phyloP scores from a whole-genome alignment of 2,113 vertebrate genomes.

The Dicaeum eximium region DNA sequence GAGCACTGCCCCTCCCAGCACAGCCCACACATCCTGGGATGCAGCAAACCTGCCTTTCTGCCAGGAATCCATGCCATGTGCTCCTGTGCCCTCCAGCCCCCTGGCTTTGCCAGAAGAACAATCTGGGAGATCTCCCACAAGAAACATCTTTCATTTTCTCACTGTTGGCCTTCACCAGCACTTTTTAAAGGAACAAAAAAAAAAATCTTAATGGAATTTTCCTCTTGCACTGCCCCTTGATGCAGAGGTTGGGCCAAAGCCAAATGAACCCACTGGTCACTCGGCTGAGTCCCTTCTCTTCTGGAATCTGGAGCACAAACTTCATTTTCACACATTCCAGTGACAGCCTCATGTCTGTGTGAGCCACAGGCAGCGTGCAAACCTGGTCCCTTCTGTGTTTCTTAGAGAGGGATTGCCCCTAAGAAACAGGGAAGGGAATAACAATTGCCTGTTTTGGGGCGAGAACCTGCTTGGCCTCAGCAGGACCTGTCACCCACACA shows the following conservation, averaged over 20 bases:
- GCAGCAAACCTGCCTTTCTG: background rate
- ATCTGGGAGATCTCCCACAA: conserved; percentile 37
- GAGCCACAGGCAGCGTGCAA: background rate
- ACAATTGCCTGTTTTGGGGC: conserved; percentile 55
- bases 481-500: conserved; percentile 83
- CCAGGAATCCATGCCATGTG: rapidly evolving
- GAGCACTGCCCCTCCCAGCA: background rate
- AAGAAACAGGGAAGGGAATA: too few species aligned
- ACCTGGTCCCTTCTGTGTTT: background rate
- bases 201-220: background rate
- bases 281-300: background rate
- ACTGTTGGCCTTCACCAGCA: background rate
- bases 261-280: background rate
- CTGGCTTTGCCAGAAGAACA: background rate
- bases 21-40: background rate
- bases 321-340: background rate
- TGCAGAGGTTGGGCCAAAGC: background rate
- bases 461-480: conserved; percentile 83
- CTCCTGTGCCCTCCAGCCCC: background rate
- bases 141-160: conserved; percentile 43
- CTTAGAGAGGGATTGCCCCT: conserved; percentile 73
- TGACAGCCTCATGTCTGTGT: background rate
- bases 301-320: background rate
- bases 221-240: background rate
- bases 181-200: background rate